These are phyloP conservation scores for Bubo bubo DNA, from an alignment of 2,113 vertebrate genomes.

Conservation along the genomic window DNA sequence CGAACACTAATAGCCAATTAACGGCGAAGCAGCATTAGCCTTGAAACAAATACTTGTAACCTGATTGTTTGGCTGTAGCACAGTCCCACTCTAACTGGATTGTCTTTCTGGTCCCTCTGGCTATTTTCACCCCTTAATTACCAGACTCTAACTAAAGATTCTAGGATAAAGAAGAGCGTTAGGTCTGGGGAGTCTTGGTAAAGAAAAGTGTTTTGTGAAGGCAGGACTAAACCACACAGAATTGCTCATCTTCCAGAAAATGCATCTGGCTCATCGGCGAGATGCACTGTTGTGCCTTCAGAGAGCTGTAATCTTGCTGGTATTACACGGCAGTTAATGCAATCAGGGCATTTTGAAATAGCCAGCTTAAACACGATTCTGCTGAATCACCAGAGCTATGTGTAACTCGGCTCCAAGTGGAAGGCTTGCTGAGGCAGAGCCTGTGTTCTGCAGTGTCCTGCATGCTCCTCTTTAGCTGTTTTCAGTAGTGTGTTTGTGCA, in stretches of 20 bases:
- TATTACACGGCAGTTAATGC: not conserved
- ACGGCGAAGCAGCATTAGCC: not conserved
- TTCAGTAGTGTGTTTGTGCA: not conserved
- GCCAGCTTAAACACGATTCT: fast-evolving
- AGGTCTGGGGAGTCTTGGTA: not conserved
- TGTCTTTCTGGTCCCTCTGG: not conserved
- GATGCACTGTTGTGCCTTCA: not conserved
- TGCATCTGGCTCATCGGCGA: not conserved
- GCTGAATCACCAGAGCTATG: not conserved
- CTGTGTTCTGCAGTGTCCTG: not conserved
- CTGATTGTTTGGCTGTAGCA: not conserved
- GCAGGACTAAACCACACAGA: not conserved
- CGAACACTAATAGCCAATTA: not conserved
- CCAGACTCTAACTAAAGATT: not conserved
- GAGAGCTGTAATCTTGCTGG: not conserved
- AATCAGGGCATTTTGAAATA: not conserved
- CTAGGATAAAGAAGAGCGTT: not conserved
- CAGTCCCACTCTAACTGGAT: not conserved
- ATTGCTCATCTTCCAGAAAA: not conserved
- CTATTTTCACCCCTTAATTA: not conserved
- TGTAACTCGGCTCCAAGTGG: not conserved
- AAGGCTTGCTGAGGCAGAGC: not conserved
- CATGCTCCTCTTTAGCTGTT: not conserved
- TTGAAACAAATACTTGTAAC: constrained; percentile 21
- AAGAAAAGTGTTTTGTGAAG: not conserved